These are phyloP conservation scores for Zelostemma sp. DNA, from an alignment of 1,140 invertebrate species.

Conservation along the genomic window DNA sequence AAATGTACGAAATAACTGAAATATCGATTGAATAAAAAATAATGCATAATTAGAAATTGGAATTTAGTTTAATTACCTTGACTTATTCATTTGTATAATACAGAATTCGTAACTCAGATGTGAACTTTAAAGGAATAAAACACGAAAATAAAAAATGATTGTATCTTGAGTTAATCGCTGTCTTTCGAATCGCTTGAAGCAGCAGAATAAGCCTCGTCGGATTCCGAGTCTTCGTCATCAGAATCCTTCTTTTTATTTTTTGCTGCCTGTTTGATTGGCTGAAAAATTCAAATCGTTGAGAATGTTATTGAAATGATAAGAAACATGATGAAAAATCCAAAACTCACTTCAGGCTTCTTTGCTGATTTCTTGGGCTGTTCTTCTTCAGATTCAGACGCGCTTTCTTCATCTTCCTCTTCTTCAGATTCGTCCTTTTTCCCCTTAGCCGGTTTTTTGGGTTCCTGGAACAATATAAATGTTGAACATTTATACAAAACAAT, in stretches of 20 bases:
- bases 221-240: background rate
- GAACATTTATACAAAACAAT: background rate
- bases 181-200: background rate
- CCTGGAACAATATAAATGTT: slow-evolving; percentile 23
- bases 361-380: slow-evolving; percentile 17
- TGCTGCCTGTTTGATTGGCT: background rate
- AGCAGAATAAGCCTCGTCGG: background rate
- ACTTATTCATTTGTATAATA: too few relatives aligned
- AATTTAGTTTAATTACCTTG: background rate
- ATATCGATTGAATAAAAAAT: background rate
- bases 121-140: too few relatives aligned
- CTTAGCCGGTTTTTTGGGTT: slow-evolving; percentile 40
- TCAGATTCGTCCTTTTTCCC: slow-evolving; percentile 56
- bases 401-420: slow-evolving; percentile 62
- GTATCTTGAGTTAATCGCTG: background rate
- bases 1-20: too few relatives aligned
- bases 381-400: slow-evolving; percentile 61
- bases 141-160: too few relatives aligned
- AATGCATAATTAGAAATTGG: background rate
- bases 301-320: background rate
- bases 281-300: background rate
- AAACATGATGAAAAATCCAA: background rate
- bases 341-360: too few relatives aligned
- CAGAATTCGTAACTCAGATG: too few relatives aligned
- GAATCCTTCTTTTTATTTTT: background rate